Base-by-base conservation (phyloP, 1,140 invertebrate species). In the Vollenhovia emeryi region DNA sequence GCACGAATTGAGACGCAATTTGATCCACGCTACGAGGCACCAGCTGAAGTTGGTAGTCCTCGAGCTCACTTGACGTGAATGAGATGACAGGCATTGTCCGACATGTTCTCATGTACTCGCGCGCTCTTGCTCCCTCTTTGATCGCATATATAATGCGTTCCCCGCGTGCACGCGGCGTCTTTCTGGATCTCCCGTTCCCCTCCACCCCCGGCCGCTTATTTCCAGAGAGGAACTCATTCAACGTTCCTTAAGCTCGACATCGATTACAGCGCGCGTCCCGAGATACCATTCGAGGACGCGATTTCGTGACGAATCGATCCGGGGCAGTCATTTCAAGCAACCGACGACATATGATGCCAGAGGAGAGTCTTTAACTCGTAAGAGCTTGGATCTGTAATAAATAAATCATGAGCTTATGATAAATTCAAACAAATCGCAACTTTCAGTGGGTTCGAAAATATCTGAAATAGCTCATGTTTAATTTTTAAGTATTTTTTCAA, bases 31-130 rank as follows among this genome's bases (percentile, higher is more conserved):
- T 84, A 79, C 87, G 85, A 50, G 73, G 78, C 80, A 89, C 57
- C 60, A 84, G 89, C 91, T 86, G 85, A 92, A 94, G 90, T 93
- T 91, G 89, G 93, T 93, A 93, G 92, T 93, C 92, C 80, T 92
- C 85, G 87, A 88, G 87, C 73, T 87, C 86, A 76, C 86, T 93
- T 93, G 92, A 93, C 92, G 86, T 94, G 93, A 94, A 94, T 94
- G 91, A 93, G 92, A 92, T 93, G 93, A 94, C 93, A 94, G 91
- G 82, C 87, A 94, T 94, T 94, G 93, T 94, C 92, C 92, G 86
- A 78, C 86, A 86, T 90, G 91, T 91, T 93, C 91, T 91, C 91
- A 89, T 92, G 91, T 89, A 91, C 88, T 87, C 90, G 87, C 87
- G 87, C 87, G 87, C 85, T 89, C 90, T 90, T 89, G 71, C 86